Evolutionary conservation across 2,888 invertebrate species (phyloP).

Genomic region (Chrysomela aeneicollis): DNA sequence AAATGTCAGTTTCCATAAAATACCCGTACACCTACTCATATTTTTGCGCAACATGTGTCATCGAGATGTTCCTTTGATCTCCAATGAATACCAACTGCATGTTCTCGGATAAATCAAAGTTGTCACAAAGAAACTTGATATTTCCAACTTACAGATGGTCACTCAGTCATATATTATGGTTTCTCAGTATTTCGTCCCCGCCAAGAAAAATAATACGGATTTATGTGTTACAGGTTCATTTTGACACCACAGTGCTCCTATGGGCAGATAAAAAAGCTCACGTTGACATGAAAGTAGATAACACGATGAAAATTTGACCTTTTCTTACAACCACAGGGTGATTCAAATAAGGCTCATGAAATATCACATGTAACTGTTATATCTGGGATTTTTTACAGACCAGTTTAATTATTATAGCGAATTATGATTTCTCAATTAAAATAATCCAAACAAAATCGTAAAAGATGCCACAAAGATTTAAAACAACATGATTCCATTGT

Average conservation of each 20-base stretch:
- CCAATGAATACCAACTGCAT: constrained; percentile 39
- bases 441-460: too few species aligned
- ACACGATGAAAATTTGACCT: neutral
- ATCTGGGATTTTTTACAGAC: too few species aligned
- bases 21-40: constrained; percentile 13
- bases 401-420: too few species aligned
- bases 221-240: constrained; percentile 1
- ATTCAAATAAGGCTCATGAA: neutral
- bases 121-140: constrained; percentile 41
- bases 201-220: constrained; percentile 11
- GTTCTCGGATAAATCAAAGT: constrained; percentile 41
- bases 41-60: constrained; percentile 36
- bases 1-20: too few species aligned
- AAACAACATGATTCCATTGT: too few species aligned
- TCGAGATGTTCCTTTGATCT: constrained; percentile 40
- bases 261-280: neutral
- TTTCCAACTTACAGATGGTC: constrained; percentile 40
- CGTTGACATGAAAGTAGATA: neutral
- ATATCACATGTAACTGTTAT: too few species aligned
- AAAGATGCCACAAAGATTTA: too few species aligned
- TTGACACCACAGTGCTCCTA: neutral
- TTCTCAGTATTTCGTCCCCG: constrained; percentile 25
- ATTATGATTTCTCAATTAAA: too few species aligned
- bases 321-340: neutral
- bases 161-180: constrained; percentile 28